A percentile compares a stretch with the other conserved stretches of the same genome.
Evolutionary conservation across 1,140 invertebrate genomes (phyloP).

Genomic region (Bombus soroeensis): DNA sequence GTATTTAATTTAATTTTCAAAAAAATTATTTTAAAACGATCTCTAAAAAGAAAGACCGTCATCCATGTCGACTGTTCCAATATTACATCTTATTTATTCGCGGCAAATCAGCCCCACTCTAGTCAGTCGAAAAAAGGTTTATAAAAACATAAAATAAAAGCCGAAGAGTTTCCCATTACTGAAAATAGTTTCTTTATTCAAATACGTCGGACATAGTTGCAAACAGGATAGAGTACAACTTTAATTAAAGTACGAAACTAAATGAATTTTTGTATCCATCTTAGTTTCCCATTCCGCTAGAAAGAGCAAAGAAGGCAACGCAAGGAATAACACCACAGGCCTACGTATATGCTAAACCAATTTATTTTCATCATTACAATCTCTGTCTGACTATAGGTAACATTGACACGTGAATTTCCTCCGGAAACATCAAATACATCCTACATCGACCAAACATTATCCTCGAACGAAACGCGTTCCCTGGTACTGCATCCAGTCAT

Average conservation of each 20-base stretch:
- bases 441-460: not conserved
- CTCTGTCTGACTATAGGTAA: constrained; percentile 4
- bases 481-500: not conserved
- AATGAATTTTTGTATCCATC: not conserved
- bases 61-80: no score
- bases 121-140: not conserved
- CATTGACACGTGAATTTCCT: not conserved
- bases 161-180: not conserved
- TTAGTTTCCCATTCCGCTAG: not conserved
- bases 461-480: not conserved
- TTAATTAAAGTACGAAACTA: not conserved
- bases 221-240: not conserved
- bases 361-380: constrained; percentile 37
- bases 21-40: no score
- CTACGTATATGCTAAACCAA: constrained; percentile 28
- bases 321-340: not conserved
- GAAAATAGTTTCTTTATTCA: not conserved
- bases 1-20: no score
- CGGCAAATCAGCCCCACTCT: not conserved
- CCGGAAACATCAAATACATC: not conserved
- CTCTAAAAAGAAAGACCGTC: no score
- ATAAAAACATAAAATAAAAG: not conserved
- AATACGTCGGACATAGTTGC: not conserved
- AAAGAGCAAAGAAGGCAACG: not conserved
- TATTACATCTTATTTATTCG: not conserved